Conservation (phyloP, 1,140 invertebrate species). For the Stegodyphus mimosarum region DNA sequence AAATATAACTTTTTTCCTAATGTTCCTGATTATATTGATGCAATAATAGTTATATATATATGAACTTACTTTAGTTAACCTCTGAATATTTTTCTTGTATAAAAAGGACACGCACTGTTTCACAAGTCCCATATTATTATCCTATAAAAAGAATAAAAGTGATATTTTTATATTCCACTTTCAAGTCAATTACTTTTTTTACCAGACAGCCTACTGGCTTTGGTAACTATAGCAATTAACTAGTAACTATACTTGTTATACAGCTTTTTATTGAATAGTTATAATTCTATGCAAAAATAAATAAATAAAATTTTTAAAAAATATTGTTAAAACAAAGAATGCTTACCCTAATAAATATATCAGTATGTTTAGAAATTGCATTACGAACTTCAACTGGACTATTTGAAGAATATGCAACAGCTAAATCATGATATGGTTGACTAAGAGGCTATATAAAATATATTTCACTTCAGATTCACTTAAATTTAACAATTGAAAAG, state of each 20-base stretch:
- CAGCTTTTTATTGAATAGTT: neutral
- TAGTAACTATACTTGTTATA: constrained; percentile 7
- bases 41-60: neutral
- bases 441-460: constrained; percentile 76
- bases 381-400: constrained; percentile 77
- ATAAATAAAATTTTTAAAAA: neutral
- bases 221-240: too few species aligned
- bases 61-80: constrained; percentile 82
- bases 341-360: constrained; percentile 76
- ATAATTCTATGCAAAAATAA: neutral
- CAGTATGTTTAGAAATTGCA: constrained; percentile 80
- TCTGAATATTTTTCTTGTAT: constrained; percentile 96
- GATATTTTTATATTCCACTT: too few species aligned
- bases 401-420: constrained; percentile 82
- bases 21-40: too few species aligned
- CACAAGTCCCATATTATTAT: constrained; percentile 75
- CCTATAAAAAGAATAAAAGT: constrained; percentile 71
- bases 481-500: neutral
- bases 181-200: too few species aligned
- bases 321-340: neutral
- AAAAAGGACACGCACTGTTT: constrained; percentile 85
- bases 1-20: too few species aligned
- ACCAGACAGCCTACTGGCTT: too few species aligned
- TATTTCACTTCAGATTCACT: neutral
- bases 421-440: constrained; percentile 89